These are phyloP conservation scores for Seira musarum DNA, from an alignment of 2,888 invertebrate genomes.

Conservation along the genomic window DNA sequence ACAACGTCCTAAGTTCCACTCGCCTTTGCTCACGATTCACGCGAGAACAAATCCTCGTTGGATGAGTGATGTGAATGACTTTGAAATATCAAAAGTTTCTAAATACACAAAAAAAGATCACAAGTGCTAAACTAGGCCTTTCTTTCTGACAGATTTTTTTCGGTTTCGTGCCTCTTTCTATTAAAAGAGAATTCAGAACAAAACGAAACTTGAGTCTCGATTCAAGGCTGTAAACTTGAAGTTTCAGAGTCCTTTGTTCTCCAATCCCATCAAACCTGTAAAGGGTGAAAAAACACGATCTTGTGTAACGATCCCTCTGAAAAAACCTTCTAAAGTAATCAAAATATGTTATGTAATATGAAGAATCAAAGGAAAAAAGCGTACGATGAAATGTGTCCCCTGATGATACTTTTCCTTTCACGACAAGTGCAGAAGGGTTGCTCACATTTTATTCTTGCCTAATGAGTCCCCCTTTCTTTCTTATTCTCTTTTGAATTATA, in stretches of 20 bases:
- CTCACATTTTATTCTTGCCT: slow-evolving; percentile 52
- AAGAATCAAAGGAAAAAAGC: slow-evolving; percentile 41
- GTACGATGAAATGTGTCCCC: slow-evolving; percentile 32
- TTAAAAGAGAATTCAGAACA: background rate
- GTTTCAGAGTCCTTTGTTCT: slow-evolving; percentile 26
- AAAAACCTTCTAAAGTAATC: background rate
- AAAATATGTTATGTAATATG: background rate
- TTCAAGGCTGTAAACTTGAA: slow-evolving; percentile 23
- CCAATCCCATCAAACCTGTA: background rate
- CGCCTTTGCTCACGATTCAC: background rate
- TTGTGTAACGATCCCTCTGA: background rate
- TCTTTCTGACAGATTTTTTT: background rate
- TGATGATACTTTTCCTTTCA: slow-evolving; percentile 22
- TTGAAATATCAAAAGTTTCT: slow-evolving; percentile 22
- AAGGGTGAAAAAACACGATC: background rate
- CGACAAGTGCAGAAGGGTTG: slow-evolving; percentile 40
- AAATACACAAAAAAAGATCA: slow-evolving; percentile 12
- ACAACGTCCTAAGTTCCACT: background rate
- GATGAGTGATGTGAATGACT: slow-evolving; percentile 15
- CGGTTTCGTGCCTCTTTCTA: background rate
- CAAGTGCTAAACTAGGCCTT: background rate
- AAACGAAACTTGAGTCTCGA: background rate
- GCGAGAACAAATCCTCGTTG: background rate
- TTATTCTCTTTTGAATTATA: slow-evolving; percentile 20
- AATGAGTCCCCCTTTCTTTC: slow-evolving; percentile 36